phyloP scores from a whole-genome alignment of 30 jellyfish, hydroid and myxozoan genomes.

The Sanderia malayensis region DNA sequence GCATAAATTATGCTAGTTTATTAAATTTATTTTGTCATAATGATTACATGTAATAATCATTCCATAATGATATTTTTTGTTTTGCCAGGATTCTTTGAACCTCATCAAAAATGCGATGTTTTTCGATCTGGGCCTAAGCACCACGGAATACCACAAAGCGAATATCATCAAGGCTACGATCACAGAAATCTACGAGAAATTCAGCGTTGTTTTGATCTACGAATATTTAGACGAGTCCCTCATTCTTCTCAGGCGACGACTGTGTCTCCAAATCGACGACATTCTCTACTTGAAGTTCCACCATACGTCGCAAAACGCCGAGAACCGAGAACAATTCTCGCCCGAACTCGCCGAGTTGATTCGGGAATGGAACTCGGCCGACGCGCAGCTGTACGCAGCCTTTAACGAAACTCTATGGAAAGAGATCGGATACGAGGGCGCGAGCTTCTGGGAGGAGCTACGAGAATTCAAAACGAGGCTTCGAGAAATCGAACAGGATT shows the following conservation, averaged over 20 bases:
- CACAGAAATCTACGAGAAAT: slow-evolving; percentile 84
- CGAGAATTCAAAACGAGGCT: slow-evolving; percentile 53
- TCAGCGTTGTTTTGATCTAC: slow-evolving; percentile 75
- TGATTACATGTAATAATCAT: too few species aligned
- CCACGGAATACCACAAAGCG: slow-evolving; percentile 90
- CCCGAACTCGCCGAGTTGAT: slow-evolving; percentile 63
- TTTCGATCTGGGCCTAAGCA: slow-evolving; percentile 93
- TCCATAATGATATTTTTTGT: background rate
- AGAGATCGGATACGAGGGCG: slow-evolving; percentile 88
- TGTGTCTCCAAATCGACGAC: slow-evolving; percentile 92
- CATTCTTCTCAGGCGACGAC: slow-evolving; percentile 70
- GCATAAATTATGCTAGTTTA: too few species aligned
- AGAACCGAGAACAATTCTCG: slow-evolving; percentile 57
- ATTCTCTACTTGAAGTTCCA: slow-evolving; percentile 74
- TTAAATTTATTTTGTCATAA: too few species aligned
- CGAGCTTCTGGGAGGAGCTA: slow-evolving; percentile 81
- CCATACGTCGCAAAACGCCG: slow-evolving; percentile 55
- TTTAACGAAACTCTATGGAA: slow-evolving; percentile 91
- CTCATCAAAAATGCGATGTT: slow-evolving; percentile 90
- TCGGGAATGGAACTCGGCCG: slow-evolving; percentile 86
- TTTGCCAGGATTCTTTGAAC: slow-evolving; percentile 83
- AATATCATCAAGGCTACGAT: slow-evolving; percentile 83
- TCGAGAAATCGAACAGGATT: slow-evolving; percentile 63
- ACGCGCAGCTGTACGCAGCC: slow-evolving; percentile 59
- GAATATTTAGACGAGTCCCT: slow-evolving; percentile 92